Evolutionary conservation across 2,888 invertebrate species (phyloP), one percentile per base, ranked within the genome.

Genomic region (Bimastos eiseni): DNA sequence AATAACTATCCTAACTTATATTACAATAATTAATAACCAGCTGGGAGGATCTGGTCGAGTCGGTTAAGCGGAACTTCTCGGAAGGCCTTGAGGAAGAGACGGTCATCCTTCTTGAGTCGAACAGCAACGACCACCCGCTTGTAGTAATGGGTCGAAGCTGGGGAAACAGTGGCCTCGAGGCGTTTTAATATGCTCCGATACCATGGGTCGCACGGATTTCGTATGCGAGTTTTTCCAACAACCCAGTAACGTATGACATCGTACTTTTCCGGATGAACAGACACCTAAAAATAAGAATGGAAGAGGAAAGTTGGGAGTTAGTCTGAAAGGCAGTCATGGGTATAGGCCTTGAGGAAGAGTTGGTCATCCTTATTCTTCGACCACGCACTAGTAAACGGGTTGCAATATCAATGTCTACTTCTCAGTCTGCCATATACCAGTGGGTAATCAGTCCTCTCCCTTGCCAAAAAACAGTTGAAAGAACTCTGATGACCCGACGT

Each of bases 231-330:
- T 15, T 70, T 44, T 0, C 95, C 95, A 34, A 95, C 93, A 5
- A 93, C 94, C 95, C 95, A 95, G 91, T 94, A 94, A 34, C 93
- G 93, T 88, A 95, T 91, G 19, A 95, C 93, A 91, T 94, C 95
- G 92, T 94, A 95, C 37, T 94, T 93, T 91, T 92, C 91, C 33
- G 93, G 92, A 90, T 94, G 93, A 6, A 95, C 94, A 44, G 93
- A 93, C 13, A 95, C 94, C 95, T 95, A 92, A 36, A 44, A 36
- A 33, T n/a, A 49, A 37, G 8, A n/a, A n/a, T n/a, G n/a, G 13
- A 86, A 34, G 2, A 34, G 33, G 21, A 5, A 30, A 86, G 49
- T 49, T 24, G 19, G 4, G 24, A 49, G 49, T 2, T 49, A 49
- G 6, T 15, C 21, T 49, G 49, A 49, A 24, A 49, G 49, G 49